Percentiles rank a stretch among this genome's conserved stretches.
These are phyloP conservation scores for Drosophila gaucha DNA, from an alignment of 2,888 invertebrate species.

Conservation along the genomic window DNA sequence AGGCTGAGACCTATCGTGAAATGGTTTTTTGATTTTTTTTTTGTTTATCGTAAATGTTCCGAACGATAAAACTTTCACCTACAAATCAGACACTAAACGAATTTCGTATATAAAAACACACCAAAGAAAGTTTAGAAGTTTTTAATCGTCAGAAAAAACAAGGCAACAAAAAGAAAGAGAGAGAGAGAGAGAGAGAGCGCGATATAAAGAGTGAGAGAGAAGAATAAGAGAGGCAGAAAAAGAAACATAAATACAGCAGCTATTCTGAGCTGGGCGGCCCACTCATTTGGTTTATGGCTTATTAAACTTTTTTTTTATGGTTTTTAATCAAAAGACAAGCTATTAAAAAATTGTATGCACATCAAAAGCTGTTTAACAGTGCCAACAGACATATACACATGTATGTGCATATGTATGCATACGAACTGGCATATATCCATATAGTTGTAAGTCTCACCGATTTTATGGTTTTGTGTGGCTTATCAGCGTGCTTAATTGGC, in stretches of 20 bases:
- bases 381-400: slow-evolving; percentile 11
- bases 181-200: background rate
- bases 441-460: slow-evolving; percentile 2
- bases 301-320: slow-evolving; percentile 57
- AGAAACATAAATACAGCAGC: slow-evolving; percentile 18
- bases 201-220: background rate
- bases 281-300: slow-evolving; percentile 58
- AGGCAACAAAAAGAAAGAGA: slow-evolving; percentile 3
- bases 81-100: slow-evolving; percentile 55
- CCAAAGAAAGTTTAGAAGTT: slow-evolving; percentile 61
- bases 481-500: slow-evolving; percentile 42
- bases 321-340: slow-evolving; percentile 56
- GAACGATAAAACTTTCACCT: slow-evolving; percentile 63
- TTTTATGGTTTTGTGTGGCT: slow-evolving; percentile 39
- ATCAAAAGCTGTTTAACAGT: slow-evolving; percentile 42
- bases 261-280: slow-evolving; percentile 29
- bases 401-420: no score
- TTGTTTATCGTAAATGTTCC: slow-evolving; percentile 38
- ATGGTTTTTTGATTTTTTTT: slow-evolving; percentile 16
- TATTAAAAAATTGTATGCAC: slow-evolving; percentile 51
- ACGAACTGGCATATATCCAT: slow-evolving; percentile 8
- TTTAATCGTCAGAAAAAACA: slow-evolving; percentile 15
- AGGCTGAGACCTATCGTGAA: slow-evolving; percentile 20
- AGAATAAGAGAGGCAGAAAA: background rate
- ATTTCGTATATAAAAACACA: slow-evolving; percentile 35